Base-by-base conservation (phyloP, 2,113 vertebrate species). In the Nycticryphes semicollaris region DNA sequence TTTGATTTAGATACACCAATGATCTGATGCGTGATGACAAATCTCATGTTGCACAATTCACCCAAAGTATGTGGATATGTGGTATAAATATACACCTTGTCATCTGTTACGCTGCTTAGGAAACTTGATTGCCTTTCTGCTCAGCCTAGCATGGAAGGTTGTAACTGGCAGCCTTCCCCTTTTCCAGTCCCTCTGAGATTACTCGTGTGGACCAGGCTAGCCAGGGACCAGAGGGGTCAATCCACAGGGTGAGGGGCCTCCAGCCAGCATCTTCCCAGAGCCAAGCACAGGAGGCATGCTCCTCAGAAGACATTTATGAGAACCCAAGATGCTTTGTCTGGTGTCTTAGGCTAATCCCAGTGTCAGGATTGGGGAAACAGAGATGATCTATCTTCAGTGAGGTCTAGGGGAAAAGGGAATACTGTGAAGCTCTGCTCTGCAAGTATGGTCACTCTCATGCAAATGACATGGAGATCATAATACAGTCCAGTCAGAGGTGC, bases 1-100 rank as follows among this genome's bases (percentile, higher is more conserved):
- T 75, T 92, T 69, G 90, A 92, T 94, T 91, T 91, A 89, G 94
- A 89, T 69, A 90, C 62, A 78, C 56, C 91, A 43, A 54, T 87
- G 92, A 94, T 87, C 41, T 94, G 92, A 95, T 84, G 84, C 84
- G 66, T 30, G 94, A 95, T 93, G 96, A 96, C 92, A 94, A 93
- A 92, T 87, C 87, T 92, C 70, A 77, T 84, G 92, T 95, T 87
- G 89, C 86, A 94, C 94, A 94, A 91, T 93, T 95, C 94, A 82
- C 74, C 41, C 81, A 6, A 91, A 95, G 80, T 92, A 73, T 68
- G 77, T 94, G 92, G 86, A 92, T 94, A 93, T 94, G 77, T 94
- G 86, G 81, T 93, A 96, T 94, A 96, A 97, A 97, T 94, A 96
- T 85, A 96, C 89, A 94, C 92, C 95, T 96, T 94, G 84, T 93